Conservation (phyloP, 2,797 vertebrate genomes). For the Cottoperca gobio region DNA sequence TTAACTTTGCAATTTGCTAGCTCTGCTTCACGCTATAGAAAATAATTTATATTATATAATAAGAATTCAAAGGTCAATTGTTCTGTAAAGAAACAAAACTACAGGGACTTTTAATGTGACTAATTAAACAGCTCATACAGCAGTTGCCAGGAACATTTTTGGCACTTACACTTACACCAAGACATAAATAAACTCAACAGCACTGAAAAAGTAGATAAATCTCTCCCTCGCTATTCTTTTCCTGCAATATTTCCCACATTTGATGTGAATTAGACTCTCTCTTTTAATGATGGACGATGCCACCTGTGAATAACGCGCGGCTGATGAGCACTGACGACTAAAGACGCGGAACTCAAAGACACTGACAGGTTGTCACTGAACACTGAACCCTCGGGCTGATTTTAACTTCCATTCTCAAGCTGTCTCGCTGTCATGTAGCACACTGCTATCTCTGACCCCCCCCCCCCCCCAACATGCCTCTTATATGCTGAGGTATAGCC, state of each 20-base stretch:
- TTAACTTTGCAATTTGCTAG: neutral
- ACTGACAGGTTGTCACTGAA: conserved; percentile 66
- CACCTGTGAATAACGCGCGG: conserved; percentile 49
- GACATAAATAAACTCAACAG: conserved; percentile 36
- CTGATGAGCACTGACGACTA: conserved; percentile 59
- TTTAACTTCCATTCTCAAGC: conserved; percentile 49
- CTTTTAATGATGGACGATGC: conserved; percentile 54
- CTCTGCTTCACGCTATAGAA: neutral
- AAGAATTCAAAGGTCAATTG: neutral
- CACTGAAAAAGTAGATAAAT: conserved; percentile 6
- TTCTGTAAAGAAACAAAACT: conserved; percentile 5
- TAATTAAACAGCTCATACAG: conserved; percentile 27
- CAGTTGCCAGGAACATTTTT: conserved; percentile 28
- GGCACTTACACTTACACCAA: conserved; percentile 8
- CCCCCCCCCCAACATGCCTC: conserved; percentile 28
- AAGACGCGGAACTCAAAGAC: conserved; percentile 49
- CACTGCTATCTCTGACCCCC: conserved; percentile 38
- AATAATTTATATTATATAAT: neutral
- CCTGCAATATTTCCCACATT: conserved; percentile 33
- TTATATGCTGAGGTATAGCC: conserved; percentile 44
- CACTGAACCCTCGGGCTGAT: conserved; percentile 61
- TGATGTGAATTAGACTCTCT: conserved; percentile 45
- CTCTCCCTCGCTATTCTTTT: conserved; percentile 4
- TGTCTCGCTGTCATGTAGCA: conserved; percentile 59
- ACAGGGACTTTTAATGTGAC: conserved; percentile 12